A percentile compares a stretch with the other conserved stretches of the same genome.
Evolutionary conservation across 2,888 invertebrate genomes (phyloP).

Genomic region (Cheilosia vulpina): DNA sequence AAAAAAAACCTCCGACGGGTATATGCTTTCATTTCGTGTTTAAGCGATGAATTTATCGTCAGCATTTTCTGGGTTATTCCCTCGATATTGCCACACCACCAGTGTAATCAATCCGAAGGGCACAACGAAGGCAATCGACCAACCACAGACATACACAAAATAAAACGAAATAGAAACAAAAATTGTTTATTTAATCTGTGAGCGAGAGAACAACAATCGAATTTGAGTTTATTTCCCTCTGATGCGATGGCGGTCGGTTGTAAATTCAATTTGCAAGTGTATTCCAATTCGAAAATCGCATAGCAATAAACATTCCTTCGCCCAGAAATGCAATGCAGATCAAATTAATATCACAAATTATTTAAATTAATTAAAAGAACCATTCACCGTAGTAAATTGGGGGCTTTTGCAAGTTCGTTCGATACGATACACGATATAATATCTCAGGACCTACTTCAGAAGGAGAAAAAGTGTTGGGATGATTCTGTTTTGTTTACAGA

Average conservation of each 20-base stretch:
- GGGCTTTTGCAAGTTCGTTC: neutral
- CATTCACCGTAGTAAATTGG: slow-evolving; percentile 43
- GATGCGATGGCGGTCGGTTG: neutral
- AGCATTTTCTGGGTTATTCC: slow-evolving; percentile 14
- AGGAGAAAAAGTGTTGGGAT: neutral
- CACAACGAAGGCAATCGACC: neutral
- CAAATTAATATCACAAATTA: slow-evolving; percentile 35
- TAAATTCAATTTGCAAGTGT: slow-evolving; percentile 9
- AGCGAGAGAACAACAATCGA: slow-evolving; percentile 21
- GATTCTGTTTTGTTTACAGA: slow-evolving; percentile 3
- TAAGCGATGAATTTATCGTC: slow-evolving; percentile 14
- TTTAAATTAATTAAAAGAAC: slow-evolving; percentile 59
- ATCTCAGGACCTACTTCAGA: neutral
- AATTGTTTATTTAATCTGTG: slow-evolving; percentile 22
- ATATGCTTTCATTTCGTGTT: slow-evolving; percentile 1
- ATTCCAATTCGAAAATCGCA: neutral
- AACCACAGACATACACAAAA: slow-evolving; percentile 5
- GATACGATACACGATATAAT: neutral
- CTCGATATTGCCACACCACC: slow-evolving; percentile 3
- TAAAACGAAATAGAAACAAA: neutral
- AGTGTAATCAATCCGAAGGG: slow-evolving; percentile 28
- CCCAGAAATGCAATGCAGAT: slow-evolving; percentile 30
- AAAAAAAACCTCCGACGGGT: neutral
- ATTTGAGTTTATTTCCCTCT: slow-evolving; percentile 20
- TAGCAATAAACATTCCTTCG: neutral